Percentiles rank a stretch among this genome's conserved stretches.
Evolutionary conservation across 2,113 vertebrate genomes (phyloP).

Genomic region (Protobothrops mucrosquamatus): DNA sequence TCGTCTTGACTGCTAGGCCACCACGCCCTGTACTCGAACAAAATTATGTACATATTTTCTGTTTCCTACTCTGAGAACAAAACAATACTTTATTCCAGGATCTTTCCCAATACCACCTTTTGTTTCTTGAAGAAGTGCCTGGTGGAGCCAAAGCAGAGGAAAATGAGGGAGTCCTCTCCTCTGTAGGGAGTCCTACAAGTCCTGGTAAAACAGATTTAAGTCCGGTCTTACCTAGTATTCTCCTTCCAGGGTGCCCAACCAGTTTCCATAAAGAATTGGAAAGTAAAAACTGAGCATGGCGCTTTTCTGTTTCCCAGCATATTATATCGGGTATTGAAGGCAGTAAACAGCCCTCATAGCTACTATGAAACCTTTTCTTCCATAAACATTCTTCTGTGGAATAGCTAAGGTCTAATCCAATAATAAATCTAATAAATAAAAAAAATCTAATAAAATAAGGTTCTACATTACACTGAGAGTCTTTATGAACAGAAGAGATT

Average conservation of each 20-base stretch:
- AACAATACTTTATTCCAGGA: neutral
- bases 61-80: neutral
- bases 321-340: neutral
- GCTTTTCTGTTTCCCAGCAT: neutral
- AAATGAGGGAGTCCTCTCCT: neutral
- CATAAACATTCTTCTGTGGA: neutral
- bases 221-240: neutral
- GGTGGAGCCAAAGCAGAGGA: neutral
- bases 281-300: neutral
- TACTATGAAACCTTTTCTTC: neutral
- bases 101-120: too few relatives aligned
- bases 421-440: neutral
- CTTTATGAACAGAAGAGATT: neutral
- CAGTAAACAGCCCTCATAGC: neutral
- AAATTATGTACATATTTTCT: neutral
- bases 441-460: neutral
- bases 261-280: neutral
- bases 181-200: neutral
- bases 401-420: neutral
- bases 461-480: neutral
- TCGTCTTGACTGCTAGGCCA: neutral
- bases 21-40: neutral
- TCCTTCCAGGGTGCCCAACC: neutral
- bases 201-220: neutral
- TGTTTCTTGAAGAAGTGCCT: neutral